Conservation (phyloP, 2,113 vertebrate genomes). For the Perca flavescens region DNA sequence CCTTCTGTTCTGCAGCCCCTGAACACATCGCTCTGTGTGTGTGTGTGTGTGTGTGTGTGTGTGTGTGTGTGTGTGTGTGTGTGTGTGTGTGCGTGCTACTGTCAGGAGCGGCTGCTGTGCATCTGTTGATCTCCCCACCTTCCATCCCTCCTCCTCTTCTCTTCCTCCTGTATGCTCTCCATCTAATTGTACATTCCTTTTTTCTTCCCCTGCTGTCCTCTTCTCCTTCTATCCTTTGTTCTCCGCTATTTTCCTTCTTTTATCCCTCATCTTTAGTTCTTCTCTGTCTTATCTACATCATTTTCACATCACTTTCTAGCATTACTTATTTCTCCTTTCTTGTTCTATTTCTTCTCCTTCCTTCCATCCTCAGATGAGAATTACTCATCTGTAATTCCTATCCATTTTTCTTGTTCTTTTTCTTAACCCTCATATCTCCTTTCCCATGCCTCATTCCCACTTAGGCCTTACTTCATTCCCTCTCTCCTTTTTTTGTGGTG, state of each 20-base stretch:
- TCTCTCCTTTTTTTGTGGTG: not conserved
- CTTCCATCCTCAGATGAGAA: not conserved
- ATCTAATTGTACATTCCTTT: constrained; percentile 3
- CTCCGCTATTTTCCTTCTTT: not conserved
- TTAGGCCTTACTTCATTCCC: not conserved
- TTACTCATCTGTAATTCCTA: no score
- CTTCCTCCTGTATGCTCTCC: not conserved
- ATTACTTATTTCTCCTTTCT: constrained; percentile 19
- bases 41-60: not conserved
- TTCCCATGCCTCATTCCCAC: not conserved
- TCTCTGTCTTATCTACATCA: not conserved
- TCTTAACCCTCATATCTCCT: not conserved
- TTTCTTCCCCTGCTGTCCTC: not conserved
- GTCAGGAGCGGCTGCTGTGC: constrained; percentile 57
- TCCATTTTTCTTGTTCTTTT: not conserved
- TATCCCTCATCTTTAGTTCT: not conserved
- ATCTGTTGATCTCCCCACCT: constrained; percentile 52
- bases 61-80: not conserved
- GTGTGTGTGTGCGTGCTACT: not conserved
- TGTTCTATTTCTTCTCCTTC: not conserved
- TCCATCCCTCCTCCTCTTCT: not conserved
- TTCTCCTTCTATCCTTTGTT: not conserved
- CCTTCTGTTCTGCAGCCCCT: constrained; percentile 15
- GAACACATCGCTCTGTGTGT: constrained; percentile 1
- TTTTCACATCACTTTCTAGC: not conserved